Base-by-base conservation (phyloP, 2,113 vertebrate species). In the Trichechus manatus region DNA sequence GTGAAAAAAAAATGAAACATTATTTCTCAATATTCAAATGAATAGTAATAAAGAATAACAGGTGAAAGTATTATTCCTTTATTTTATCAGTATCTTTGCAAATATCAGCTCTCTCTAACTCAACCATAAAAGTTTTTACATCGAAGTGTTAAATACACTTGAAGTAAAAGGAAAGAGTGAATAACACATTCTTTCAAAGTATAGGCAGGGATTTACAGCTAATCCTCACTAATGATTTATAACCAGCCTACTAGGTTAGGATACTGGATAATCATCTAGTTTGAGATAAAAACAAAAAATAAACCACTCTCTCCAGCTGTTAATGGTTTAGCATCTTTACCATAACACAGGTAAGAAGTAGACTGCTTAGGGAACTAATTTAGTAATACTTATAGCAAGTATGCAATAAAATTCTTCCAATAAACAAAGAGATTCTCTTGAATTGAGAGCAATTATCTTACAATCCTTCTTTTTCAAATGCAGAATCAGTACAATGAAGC, bases 281-380 rank as follows among this genome's bases (percentile, higher is more conserved):
- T 78, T 93, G 72, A 95, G 39, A 11, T 84, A 42, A 39, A 93
- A 87, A 39, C 20, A 89, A 96, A 91, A 97, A 89, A 78, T 68
- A 94, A 95, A 27, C 64, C 66, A 94, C 0, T 89, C 66, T 82
- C 53, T 22, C 9, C 66, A 87, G 80, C 36, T 95, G 82, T 66
- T 82, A 93, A 4, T 77, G 42, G n/a, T 78, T 44, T 93, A 47
- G 79, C 36, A 72, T 81, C 47, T 87, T 61, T 91, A 94, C 42
- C 7, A 29, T 66, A 79, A 92, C 47, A 86, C 20, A 82, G 77
- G 29, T 29, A n/a, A 63, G 25, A 63, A n/a, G 77, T 44, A 79
- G 11, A 86, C 1, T 93, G 59, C 83, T 91, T 68, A 83, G 39
- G 36, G 47, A 86, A 96, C 70, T 2, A 27, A 70, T n/a, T 63